phyloP scores from a whole-genome alignment of 2,113 vertebrate genomes.

The Sciurus niger region DNA sequence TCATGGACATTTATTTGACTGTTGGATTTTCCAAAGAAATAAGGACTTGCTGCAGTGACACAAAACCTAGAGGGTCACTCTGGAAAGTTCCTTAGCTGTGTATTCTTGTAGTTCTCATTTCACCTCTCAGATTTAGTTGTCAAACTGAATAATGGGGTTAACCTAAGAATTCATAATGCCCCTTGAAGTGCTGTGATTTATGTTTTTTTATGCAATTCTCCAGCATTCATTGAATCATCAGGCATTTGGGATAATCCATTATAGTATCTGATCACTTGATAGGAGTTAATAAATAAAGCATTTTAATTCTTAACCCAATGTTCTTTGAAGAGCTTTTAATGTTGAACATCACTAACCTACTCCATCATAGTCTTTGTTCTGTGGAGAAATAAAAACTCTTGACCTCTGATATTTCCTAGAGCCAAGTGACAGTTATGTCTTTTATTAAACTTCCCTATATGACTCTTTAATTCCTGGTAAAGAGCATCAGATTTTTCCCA shows the following conservation, averaged over 20 bases:
- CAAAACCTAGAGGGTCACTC: neutral
- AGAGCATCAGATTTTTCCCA: neutral
- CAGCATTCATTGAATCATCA: neutral
- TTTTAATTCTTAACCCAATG: neutral
- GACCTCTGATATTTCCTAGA: neutral
- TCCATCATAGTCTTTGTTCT: neutral
- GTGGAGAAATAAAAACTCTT: neutral
- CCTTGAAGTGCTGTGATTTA: neutral
- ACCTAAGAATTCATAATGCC: rapidly evolving
- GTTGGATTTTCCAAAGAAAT: neutral
- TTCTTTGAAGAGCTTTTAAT: neutral
- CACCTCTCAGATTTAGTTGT: neutral
- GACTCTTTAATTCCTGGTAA: neutral
- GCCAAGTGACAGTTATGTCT: neutral
- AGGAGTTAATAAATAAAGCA: neutral
- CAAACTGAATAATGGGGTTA: neutral
- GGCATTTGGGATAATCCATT: neutral
- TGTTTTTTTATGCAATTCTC: neutral
- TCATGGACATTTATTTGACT: neutral
- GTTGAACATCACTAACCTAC: neutral
- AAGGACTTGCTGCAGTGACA: neutral
- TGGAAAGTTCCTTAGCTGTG: neutral
- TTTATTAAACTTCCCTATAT: neutral
- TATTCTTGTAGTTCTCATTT: neutral
- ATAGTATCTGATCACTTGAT: neutral